Base-by-base conservation (phyloP, 2,113 vertebrate genomes). In the Macroglossus sobrinus region DNA sequence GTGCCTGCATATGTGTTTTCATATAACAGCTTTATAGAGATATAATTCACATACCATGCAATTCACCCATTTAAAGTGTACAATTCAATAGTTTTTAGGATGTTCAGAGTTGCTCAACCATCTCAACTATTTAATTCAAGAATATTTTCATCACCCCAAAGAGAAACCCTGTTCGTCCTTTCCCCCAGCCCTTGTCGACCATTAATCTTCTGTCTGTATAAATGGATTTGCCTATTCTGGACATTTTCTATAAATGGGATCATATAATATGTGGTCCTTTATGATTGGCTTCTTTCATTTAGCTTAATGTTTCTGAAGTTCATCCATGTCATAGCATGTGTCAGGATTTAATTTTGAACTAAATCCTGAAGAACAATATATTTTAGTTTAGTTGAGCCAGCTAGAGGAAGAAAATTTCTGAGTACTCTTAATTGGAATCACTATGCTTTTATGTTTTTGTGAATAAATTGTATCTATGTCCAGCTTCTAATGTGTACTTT, bases 281-380 rank as follows among this genome's bases (percentile, higher is more conserved):
- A n/a, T 90, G 40, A 86, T 33, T 76, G 5, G 57, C 24, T 94
- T 91, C 7, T 71, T 81, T 47, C 15, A 88, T 55, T 30, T 38
- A 92, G 24, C n/a, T 69, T 81, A 66, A 82, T 69, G 38, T 84
- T 90, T 96, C 92, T 53, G 92, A 68, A 40, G 3, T 30, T 95
- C 38, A 93, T 5, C 24, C 26, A 79, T 61, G 24, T 45, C 61
- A 4, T 66, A 87, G 5, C 15, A n/a, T 88, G 26, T 85, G 16
- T 72, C 69, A 79, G 63, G 61, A 72, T 45, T 86, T 53, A 0
- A 30, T 43, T 89, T 95, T 89, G 26, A 84, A 92, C 4, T 93
- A 26, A 90, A 3, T 7, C 4, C 15, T 8, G 21, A n/a, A 30
- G 38, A 94, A 28, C 9, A 50, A 59, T 75, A 28, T 75, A 38